phyloP scores from a whole-genome alignment of 2,113 vertebrate species.

The Megaceryle maxima region DNA sequence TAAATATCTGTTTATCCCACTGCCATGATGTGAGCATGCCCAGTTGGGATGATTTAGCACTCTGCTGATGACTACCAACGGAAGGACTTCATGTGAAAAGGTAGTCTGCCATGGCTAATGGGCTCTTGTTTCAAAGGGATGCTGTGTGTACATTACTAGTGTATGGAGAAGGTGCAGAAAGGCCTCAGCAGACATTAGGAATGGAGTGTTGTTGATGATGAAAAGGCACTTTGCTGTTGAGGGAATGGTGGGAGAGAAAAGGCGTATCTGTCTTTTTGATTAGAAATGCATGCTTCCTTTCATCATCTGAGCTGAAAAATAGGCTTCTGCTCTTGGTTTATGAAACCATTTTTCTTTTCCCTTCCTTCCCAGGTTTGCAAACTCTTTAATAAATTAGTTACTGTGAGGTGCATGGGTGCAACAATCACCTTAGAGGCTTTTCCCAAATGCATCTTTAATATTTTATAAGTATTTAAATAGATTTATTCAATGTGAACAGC shows the following conservation, averaged over 20 bases:
- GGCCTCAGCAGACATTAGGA: slow-evolving; percentile 80
- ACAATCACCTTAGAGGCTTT: slow-evolving; percentile 84
- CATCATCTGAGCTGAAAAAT: slow-evolving; percentile 84
- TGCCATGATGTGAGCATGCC: slow-evolving; percentile 70
- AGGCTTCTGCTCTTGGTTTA: slow-evolving; percentile 83
- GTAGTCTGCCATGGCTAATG: slow-evolving; percentile 80
- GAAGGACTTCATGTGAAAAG: slow-evolving; percentile 78
- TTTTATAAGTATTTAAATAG: slow-evolving; percentile 87
- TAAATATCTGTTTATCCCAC: slow-evolving; percentile 72
- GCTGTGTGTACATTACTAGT: slow-evolving; percentile 79
- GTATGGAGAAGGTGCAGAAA: slow-evolving; percentile 79
- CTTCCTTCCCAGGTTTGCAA: slow-evolving; percentile 84
- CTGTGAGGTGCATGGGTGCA: slow-evolving; percentile 81
- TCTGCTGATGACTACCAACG: slow-evolving; percentile 75
- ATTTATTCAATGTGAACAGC: slow-evolving; percentile 80
- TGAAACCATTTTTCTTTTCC: slow-evolving; percentile 85
- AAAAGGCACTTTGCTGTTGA: slow-evolving; percentile 83
- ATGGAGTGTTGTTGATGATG: slow-evolving; percentile 85
- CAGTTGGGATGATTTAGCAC: slow-evolving; percentile 78
- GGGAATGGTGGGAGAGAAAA: slow-evolving; percentile 80
- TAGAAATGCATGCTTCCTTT: slow-evolving; percentile 87
- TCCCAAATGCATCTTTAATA: slow-evolving; percentile 84
- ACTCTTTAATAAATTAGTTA: slow-evolving; percentile 86
- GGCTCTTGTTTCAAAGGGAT: slow-evolving; percentile 82
- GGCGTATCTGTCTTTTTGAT: slow-evolving; percentile 86